Evolutionary conservation across 2,797 vertebrate genomes (phyloP).

Genomic region (Sebastes trivittatus): DNA sequence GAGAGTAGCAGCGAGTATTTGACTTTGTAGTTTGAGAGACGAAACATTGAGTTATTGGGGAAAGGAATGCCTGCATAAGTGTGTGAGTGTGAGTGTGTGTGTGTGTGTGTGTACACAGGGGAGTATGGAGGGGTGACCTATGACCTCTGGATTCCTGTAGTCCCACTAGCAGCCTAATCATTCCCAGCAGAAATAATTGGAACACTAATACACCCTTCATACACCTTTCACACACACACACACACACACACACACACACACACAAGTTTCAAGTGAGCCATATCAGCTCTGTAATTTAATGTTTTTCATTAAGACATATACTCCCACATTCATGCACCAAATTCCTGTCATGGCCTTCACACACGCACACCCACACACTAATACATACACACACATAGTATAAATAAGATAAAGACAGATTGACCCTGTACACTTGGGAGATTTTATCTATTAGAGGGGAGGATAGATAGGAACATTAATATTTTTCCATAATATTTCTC

Average conservation of each 20-base stretch:
- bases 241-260: neutral
- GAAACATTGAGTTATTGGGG: slow-evolving; percentile 47
- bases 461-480: neutral
- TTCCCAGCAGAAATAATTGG: slow-evolving; percentile 76
- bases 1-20: slow-evolving; percentile 37
- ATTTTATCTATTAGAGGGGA: slow-evolving; percentile 10
- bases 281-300: slow-evolving; percentile 32
- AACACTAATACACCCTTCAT: slow-evolving; percentile 50
- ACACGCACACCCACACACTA: neutral
- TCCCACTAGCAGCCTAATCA: slow-evolving; percentile 67
- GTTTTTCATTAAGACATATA: slow-evolving; percentile 46
- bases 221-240: slow-evolving; percentile 6
- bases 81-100: neutral
- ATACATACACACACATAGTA: neutral
- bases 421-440: slow-evolving; percentile 28
- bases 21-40: slow-evolving; percentile 40
- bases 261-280: neutral
- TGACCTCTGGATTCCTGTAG: slow-evolving; percentile 68
- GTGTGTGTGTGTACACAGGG: neutral
- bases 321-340: slow-evolving; percentile 44
- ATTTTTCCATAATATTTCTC: slow-evolving; percentile 20
- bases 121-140: slow-evolving; percentile 53
- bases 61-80: slow-evolving; percentile 47
- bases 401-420: slow-evolving; percentile 30
- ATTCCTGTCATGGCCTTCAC: slow-evolving; percentile 31